Evolutionary conservation across 2,113 vertebrate genomes (phyloP).

Genomic region (Carassius auratus): DNA sequence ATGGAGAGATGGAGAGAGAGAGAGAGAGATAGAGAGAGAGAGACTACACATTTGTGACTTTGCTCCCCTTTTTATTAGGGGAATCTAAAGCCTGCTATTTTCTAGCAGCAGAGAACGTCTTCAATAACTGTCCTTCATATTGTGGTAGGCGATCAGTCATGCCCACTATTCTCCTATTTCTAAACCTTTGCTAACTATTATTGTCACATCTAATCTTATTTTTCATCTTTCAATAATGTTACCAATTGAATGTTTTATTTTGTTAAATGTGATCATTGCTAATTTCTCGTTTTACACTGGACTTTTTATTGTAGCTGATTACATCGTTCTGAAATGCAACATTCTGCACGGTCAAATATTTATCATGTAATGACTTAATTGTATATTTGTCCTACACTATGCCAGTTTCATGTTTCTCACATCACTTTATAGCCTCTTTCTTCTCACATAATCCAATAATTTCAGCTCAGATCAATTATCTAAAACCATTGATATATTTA

Average conservation of each 20-base stretch:
- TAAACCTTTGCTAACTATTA: neutral
- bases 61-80: neutral
- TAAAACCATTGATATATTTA: neutral
- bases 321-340: neutral
- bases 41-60: conserved; percentile 30
- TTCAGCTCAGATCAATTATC: neutral
- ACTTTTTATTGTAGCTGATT: neutral
- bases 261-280: neutral
- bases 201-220: neutral
- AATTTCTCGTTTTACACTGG: neutral
- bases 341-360: neutral
- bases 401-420: neutral
- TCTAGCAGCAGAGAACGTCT: conserved; percentile 1
- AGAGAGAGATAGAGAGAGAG: conserved; percentile 50
- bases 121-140: conserved; percentile 15
- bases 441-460: neutral
- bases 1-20: conserved; percentile 57
- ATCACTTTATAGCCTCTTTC: neutral
- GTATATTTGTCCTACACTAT: neutral
- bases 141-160: neutral
- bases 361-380: neutral
- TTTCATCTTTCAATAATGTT: neutral
- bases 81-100: conserved; percentile 11
- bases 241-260: neutral
- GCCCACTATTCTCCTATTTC: neutral